Evolutionary conservation across 2,797 vertebrate genomes (phyloP).

Genomic region (Naso thynnoides): DNA sequence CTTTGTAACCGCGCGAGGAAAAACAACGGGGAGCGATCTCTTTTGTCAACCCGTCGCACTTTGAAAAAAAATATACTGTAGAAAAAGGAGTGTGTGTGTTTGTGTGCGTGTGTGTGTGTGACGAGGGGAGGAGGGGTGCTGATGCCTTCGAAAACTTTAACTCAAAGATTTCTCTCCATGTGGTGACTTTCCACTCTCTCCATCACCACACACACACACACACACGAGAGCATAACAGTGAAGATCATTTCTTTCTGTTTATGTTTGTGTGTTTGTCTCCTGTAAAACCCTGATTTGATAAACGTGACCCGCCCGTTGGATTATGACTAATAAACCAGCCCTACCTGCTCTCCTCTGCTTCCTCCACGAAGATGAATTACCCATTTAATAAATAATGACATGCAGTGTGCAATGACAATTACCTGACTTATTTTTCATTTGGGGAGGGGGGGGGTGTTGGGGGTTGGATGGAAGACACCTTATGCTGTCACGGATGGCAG

Average conservation of each 20-base stretch:
- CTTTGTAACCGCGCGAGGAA: slow-evolving; percentile 79
- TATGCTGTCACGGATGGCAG: slow-evolving; percentile 83
- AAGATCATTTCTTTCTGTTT: slow-evolving; percentile 51
- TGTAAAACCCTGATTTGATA: slow-evolving; percentile 63
- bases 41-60: slow-evolving; percentile 77
- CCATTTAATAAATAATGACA: slow-evolving; percentile 87
- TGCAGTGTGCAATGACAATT: slow-evolving; percentile 86
- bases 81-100: slow-evolving; percentile 51
- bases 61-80: slow-evolving; percentile 70
- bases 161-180: slow-evolving; percentile 76
- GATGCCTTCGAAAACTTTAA: slow-evolving; percentile 78
- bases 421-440: slow-evolving; percentile 88
- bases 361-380: slow-evolving; percentile 85
- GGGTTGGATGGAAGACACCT: slow-evolving; percentile 81
- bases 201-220: slow-evolving; percentile 11
- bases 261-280: slow-evolving; percentile 56
- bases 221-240: slow-evolving; percentile 41
- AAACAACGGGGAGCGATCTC: slow-evolving; percentile 79
- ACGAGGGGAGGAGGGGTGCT: slow-evolving; percentile 36
- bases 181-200: slow-evolving; percentile 53
- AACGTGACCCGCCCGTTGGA: slow-evolving; percentile 53
- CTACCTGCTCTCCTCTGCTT: slow-evolving; percentile 80
- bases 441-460: not conserved
- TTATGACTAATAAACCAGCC: slow-evolving; percentile 76
- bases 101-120: slow-evolving; percentile 27